phyloP scores from a whole-genome alignment of 2,888 invertebrate genomes.

The Rhorus exstirpatorius region DNA sequence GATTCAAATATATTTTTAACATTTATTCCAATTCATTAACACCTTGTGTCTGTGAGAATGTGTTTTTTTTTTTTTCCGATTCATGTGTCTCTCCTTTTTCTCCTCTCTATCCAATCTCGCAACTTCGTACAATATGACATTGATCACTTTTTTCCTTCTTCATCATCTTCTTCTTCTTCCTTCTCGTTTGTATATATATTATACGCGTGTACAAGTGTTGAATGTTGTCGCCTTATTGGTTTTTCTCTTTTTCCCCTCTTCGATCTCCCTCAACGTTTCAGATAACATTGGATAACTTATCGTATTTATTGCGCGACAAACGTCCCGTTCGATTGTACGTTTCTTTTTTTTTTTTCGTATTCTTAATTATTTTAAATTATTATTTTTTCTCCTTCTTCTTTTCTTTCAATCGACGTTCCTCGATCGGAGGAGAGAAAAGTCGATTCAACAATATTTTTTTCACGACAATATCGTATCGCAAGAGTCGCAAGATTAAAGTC shows the following conservation, averaged over 20 bases:
- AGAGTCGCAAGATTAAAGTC: constrained; percentile 48
- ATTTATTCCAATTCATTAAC: constrained; percentile 83
- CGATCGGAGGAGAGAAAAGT: not conserved
- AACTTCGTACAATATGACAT: constrained; percentile 8
- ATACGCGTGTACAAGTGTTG: constrained; percentile 67
- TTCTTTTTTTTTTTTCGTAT: not conserved
- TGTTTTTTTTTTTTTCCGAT: constrained; percentile 67
- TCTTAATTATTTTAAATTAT: too few species aligned
- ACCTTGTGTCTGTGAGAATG: constrained; percentile 73
- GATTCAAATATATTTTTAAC: constrained; percentile 82
- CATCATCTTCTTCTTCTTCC: not conserved
- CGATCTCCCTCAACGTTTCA: constrained; percentile 68
- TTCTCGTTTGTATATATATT: constrained; percentile 70
- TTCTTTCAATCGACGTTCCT: not conserved
- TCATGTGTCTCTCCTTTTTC: constrained; percentile 20
- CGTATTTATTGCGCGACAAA: constrained; percentile 75
- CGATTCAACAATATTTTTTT: not conserved
- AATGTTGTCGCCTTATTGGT: constrained; percentile 67
- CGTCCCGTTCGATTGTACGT: constrained; percentile 70
- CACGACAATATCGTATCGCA: not conserved
- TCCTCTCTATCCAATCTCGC: constrained; percentile 13
- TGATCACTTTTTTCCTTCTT: constrained; percentile 18
- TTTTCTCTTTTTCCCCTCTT: constrained; percentile 69
- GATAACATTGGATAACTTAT: constrained; percentile 76
- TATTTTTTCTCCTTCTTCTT: too few species aligned